Evolutionary conservation across 1,140 invertebrate genomes (phyloP).

Genomic region (Ooceraea biroi): DNA sequence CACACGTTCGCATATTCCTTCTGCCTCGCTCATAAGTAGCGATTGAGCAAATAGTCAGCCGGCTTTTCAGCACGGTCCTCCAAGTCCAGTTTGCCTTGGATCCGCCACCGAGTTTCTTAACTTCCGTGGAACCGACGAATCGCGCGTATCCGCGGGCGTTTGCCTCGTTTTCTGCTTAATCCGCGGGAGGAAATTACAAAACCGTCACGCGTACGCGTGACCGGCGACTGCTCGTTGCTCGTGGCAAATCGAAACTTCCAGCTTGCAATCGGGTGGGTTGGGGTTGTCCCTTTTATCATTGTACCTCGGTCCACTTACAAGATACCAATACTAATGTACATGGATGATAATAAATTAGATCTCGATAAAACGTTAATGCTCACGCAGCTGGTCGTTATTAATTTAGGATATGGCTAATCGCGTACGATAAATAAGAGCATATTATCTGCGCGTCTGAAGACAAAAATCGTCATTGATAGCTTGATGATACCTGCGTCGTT

Average conservation of each 20-base stretch:
- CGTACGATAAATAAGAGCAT: neutral
- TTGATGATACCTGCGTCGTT: neutral
- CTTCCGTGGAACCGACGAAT: conserved; percentile 42
- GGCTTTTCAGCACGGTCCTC: conserved; percentile 26
- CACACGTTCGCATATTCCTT: conserved; percentile 28
- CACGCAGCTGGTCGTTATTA: neutral
- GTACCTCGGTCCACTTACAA: neutral
- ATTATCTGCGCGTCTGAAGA: neutral
- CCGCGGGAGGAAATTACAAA: conserved; percentile 26
- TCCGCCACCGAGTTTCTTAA: conserved; percentile 50
- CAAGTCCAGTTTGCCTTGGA: conserved; percentile 61
- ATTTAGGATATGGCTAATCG: neutral
- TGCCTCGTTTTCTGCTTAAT: conserved; percentile 41
- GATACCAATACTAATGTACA: no score
- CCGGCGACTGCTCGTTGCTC: neutral
- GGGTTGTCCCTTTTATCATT: neutral
- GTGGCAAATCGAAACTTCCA: neutral
- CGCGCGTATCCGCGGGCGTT: conserved; percentile 17
- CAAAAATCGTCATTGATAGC: neutral
- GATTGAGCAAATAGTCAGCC: conserved; percentile 53
- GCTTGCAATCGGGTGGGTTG: neutral
- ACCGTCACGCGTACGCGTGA: neutral
- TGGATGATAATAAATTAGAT: neutral
- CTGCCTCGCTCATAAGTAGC: neutral
- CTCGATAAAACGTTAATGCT: neutral